Percentiles rank a stretch among this genome's conserved stretches.
Conservation (phyloP, 2,113 vertebrate species). For the Albula goreensis region DNA sequence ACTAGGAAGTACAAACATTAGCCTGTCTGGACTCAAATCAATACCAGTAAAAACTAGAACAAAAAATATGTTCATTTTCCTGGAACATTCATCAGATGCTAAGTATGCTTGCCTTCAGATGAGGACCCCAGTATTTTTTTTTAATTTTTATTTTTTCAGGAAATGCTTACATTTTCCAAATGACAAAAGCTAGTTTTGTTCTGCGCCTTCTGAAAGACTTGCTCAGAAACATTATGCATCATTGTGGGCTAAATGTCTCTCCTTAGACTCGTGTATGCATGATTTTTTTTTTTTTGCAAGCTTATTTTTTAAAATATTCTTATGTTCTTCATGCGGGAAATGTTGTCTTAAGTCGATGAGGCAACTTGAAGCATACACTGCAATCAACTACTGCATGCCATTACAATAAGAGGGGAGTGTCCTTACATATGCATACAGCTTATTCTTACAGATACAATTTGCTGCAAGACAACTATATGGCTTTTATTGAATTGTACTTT, state of each 20-base stretch:
- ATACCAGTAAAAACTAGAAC: not conserved
- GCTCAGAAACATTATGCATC: not conserved
- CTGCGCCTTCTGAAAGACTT: not conserved
- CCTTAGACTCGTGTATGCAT: not conserved
- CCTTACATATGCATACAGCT: not conserved
- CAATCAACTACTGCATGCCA: not conserved
- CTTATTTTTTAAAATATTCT: not conserved
- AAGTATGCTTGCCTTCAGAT: not conserved
- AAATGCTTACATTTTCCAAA: not conserved
- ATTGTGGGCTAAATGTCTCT: not conserved
- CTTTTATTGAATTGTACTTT: not conserved
- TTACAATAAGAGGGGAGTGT: not conserved
- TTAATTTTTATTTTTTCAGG: not conserved
- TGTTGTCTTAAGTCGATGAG: not conserved
- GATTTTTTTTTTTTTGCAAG: no score
- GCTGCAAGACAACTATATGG: not conserved
- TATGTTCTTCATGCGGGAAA: not conserved
- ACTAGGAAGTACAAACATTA: not conserved
- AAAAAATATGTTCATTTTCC: constrained; percentile 14
- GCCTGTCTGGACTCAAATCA: not conserved
- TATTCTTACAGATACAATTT: not conserved
- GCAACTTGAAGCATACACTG: not conserved
- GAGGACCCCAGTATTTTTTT: not conserved
- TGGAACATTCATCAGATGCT: not conserved
- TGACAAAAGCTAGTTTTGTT: not conserved